Evolutionary conservation across 2,888 invertebrate genomes (phyloP).

Genomic region (Brenthis ino): DNA sequence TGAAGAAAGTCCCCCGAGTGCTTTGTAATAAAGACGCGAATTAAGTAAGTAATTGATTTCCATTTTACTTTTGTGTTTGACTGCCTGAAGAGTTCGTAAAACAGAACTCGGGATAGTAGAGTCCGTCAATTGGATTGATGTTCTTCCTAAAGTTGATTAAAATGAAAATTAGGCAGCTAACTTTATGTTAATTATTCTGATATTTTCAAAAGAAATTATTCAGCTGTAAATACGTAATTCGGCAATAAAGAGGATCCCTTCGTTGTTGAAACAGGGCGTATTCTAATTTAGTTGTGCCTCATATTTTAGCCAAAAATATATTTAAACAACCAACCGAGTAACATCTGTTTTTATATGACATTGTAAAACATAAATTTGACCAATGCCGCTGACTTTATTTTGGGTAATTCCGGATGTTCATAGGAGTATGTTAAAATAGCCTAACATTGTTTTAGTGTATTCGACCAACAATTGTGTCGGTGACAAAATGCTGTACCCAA

Average conservation of each 20-base stretch:
- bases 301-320: neutral
- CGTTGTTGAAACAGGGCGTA: slow-evolving; percentile 7
- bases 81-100: slow-evolving; percentile 37
- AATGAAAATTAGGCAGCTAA: slow-evolving; percentile 36
- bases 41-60: slow-evolving; percentile 52
- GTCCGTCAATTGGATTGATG: slow-evolving; percentile 38
- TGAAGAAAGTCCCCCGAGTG: slow-evolving; percentile 50
- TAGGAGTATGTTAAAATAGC: slow-evolving; percentile 58
- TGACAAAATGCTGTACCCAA: slow-evolving; percentile 69
- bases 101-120: slow-evolving; percentile 32
- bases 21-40: slow-evolving; percentile 54
- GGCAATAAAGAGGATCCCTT: slow-evolving; percentile 7
- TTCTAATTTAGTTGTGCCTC: slow-evolving; percentile 1
- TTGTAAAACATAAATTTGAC: slow-evolving; percentile 27
- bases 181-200: slow-evolving; percentile 32
- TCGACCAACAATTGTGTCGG: slow-evolving; percentile 64
- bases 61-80: slow-evolving; percentile 48
- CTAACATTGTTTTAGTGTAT: slow-evolving; percentile 56
- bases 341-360: slow-evolving; percentile 26
- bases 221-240: slow-evolving; percentile 19
- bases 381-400: slow-evolving; percentile 33
- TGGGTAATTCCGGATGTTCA: slow-evolving; percentile 42
- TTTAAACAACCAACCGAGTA: slow-evolving; percentile 2
- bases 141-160: slow-evolving; percentile 37
- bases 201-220: slow-evolving; percentile 33